Percentiles rank a stretch among this genome's conserved stretches.
Conservation (phyloP, 1,140 invertebrate genomes). For the Rhopalosiphum maidis region DNA sequence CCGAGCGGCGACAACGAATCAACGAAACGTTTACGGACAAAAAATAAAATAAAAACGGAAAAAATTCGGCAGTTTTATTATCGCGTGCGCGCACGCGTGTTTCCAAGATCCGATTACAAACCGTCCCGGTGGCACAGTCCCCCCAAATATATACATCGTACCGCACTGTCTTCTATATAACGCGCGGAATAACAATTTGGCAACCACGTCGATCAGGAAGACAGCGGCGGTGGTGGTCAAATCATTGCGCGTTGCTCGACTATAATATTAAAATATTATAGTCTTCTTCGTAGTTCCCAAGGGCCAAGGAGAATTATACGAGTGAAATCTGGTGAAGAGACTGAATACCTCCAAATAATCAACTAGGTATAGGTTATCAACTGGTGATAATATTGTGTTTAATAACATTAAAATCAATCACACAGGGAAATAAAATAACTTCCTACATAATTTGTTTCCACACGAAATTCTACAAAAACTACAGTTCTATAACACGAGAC, state of each 20-base stretch:
- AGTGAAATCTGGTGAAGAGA: not conserved
- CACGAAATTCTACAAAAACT: too few relatives aligned
- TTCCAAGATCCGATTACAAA: slow-evolving; percentile 39
- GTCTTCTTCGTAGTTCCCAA: not conserved
- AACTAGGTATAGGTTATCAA: not conserved
- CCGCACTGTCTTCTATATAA: not conserved
- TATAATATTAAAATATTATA: not conserved
- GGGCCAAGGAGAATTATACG: not conserved
- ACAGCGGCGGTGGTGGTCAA: not conserved
- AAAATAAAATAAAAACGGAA: slow-evolving; percentile 5
- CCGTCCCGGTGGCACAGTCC: not conserved
- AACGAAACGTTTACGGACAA: not conserved
- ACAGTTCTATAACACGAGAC: too few relatives aligned
- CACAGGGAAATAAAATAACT: too few relatives aligned
- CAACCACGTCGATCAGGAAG: slow-evolving; percentile 37
- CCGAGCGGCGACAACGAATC: not conserved
- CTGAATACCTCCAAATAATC: not conserved
- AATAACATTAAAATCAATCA: too few relatives aligned
- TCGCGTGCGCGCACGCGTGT: not conserved
- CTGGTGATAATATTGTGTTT: too few relatives aligned
- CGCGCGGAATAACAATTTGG: slow-evolving; percentile 28
- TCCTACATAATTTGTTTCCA: too few relatives aligned
- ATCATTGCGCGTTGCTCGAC: not conserved
- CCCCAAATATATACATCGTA: not conserved
- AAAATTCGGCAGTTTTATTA: not conserved